phyloP scores from a whole-genome alignment of 2,888 invertebrate genomes.

The Ennomos quercinarius region DNA sequence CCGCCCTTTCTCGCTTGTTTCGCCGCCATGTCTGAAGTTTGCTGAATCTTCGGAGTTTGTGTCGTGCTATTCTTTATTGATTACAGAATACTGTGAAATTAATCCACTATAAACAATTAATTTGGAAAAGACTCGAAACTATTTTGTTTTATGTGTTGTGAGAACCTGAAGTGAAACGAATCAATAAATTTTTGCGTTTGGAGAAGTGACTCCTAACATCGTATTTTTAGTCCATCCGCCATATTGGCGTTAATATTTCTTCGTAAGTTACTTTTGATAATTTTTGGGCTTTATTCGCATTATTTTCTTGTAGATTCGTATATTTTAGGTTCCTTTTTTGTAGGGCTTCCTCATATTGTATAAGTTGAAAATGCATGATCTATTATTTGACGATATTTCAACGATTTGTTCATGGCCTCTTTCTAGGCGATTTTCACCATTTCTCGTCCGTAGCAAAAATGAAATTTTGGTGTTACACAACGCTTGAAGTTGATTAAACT shows the following conservation, averaged over 20 bases:
- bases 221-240: slow-evolving; percentile 88
- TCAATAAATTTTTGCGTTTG: slow-evolving; percentile 73
- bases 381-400: slow-evolving; percentile 60
- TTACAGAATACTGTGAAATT: slow-evolving; percentile 77
- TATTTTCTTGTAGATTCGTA: slow-evolving; percentile 69
- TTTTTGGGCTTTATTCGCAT: slow-evolving; percentile 73
- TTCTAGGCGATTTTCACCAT: slow-evolving; percentile 68
- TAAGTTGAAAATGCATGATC: slow-evolving; percentile 64
- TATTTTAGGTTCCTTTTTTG: slow-evolving; percentile 73
- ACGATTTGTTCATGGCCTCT: slow-evolving; percentile 76
- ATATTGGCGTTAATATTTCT: slow-evolving; percentile 88
- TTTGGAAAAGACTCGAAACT: slow-evolving; percentile 65
- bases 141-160: slow-evolving; percentile 73
- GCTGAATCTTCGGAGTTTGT: slow-evolving; percentile 82
- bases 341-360: slow-evolving; percentile 75
- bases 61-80: slow-evolving; percentile 83
- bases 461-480: slow-evolving; percentile 42
- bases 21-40: slow-evolving; percentile 85
- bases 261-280: slow-evolving; percentile 84
- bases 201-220: slow-evolving; percentile 80
- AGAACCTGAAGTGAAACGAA: slow-evolving; percentile 72
- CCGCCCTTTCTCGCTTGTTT: slow-evolving; percentile 78
- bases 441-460: slow-evolving; percentile 53
- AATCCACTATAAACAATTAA: slow-evolving; percentile 69
- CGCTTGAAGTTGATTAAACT: slow-evolving; percentile 21